Evolutionary conservation across 1,140 invertebrate species (phyloP), one percentile per base, ranked within the genome.

Genomic region (Apocrypta bakeri): DNA sequence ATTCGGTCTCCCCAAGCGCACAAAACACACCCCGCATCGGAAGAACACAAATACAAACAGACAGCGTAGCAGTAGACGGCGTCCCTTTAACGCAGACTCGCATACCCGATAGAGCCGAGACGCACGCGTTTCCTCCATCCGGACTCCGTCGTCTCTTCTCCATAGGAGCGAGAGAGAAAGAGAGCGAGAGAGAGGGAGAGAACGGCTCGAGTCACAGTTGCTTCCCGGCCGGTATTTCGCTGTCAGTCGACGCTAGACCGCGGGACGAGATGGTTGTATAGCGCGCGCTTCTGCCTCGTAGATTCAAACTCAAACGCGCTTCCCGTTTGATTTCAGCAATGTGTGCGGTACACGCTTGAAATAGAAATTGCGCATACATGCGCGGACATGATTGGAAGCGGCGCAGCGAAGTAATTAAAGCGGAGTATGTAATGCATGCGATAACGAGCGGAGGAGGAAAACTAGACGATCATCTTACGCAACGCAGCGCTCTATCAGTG

Each of bases 181-280:
- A 27, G 48, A 66, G 48, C 40, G 73, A 25, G 64, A 69, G 33
- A 64, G 27, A 71, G 31, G 27, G n/a, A 61, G 61, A 78, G 71
- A 74, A 77, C 27, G 72, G 33, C 37, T 80, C 72, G 63, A 81
- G 69, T 56, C 63, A 79, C 40, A 12, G 29, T 61, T 56, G 75
- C 80, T 69, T 86, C 81, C 87, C 86, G 84, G 86, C 86, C 87
- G 87, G 87, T 87, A 87, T 89, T 89, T 88, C 87, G n/a, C 48
- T 72, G 87, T 89, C 88, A 91, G 90, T 91, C 88, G 88, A 88
- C 87, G 85, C 86, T 82, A 87, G 88, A 88, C 89, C 88, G 89
- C 86, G 87, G 85, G 83, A 87, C 89, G 87, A 87, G 87, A 83
- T 86, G 86, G 88, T 91, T 85, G 89, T 78, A n/a, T n/a, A 64